Base-by-base conservation (phyloP, 2,797 vertebrate species). In the Pseudopleuronectes americanus region DNA sequence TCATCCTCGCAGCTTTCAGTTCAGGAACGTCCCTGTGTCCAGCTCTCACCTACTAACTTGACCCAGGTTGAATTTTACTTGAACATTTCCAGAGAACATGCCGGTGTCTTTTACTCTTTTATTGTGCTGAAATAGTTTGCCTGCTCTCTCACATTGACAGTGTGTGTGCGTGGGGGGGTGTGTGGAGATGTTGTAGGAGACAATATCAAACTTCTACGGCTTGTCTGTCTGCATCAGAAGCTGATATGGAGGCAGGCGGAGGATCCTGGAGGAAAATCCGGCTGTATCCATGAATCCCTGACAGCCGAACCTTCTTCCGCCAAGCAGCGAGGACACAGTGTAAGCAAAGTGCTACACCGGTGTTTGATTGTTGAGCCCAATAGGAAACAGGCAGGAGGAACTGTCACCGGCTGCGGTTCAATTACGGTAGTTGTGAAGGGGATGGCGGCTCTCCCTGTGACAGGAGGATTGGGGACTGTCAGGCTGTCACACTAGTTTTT, bases 331-430 rank as follows among this genome's bases (percentile, higher is more conserved):
- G 76, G 57, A 68, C 65, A 36, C 28, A 23, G 62, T 6, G 22
- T 19, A 61, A 71, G 74, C 57, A 81, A 74, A 80, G 52, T 23
- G 43, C 74, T 53, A 17, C 59, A 58, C 43, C 56, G 1, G 33
- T 12, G 73, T 90, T 84, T 80, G 81, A 87, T 84, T 79, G 68
- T 68, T 26, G 62, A 77, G 77, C 74, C 73, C 79, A 77, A 73
- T 10, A 83, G 80, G 71, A 87, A 77, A 75, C 69, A 64, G 71
- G 64, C 82, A 66, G 71, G 72, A 68, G 73, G 53, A 83, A 65
- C 68, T 88, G 79, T 90, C 89, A 88, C 33, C 5, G n/a, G 77
- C 74, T 76, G 84, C 13, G 19, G 70, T 82, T 87, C 85, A 87
- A 90, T 90, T 89, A 87, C 76, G 69, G 83, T 47, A 63, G 82